Conservation (phyloP, 2,888 invertebrate genomes). For the Torymus auratus region DNA sequence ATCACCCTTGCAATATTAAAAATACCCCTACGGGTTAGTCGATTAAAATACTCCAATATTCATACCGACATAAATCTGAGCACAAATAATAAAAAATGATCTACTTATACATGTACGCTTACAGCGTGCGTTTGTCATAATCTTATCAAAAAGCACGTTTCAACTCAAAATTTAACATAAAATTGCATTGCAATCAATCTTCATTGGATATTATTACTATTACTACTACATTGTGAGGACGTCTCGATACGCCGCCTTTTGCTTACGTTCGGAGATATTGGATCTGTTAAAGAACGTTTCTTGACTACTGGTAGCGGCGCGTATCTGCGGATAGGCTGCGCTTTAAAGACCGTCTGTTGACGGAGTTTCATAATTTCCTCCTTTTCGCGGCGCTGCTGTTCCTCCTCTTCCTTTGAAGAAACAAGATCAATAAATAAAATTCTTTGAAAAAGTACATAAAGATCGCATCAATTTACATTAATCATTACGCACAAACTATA, state of each 20-base stretch:
- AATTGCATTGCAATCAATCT: too few species aligned
- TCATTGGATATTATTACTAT: neutral
- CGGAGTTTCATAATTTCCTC: constrained; percentile 9
- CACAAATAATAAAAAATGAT: too few species aligned
- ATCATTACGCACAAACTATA: neutral
- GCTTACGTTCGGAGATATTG: constrained; percentile 40
- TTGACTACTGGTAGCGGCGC: constrained; percentile 26
- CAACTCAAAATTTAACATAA: too few species aligned
- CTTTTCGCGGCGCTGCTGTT: constrained; percentile 35
- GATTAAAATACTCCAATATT: too few species aligned
- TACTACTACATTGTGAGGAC: constrained; percentile 8
- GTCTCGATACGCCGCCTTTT: constrained; percentile 38
- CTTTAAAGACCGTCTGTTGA: constrained; percentile 47
- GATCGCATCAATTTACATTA: neutral
- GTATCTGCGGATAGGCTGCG: constrained; percentile 41
- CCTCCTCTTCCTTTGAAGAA: constrained; percentile 13
- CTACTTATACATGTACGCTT: too few species aligned
- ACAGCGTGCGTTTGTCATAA: too few species aligned
- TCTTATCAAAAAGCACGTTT: too few species aligned
- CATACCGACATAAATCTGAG: too few species aligned
- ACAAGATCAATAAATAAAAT: neutral
- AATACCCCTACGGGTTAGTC: too few species aligned
- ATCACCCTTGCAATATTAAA: too few species aligned
- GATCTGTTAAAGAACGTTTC: constrained; percentile 46
- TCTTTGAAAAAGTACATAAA: neutral